Percentiles rank a stretch among this genome's conserved stretches.
Evolutionary conservation across 1,140 invertebrate genomes (phyloP).

Genomic region (Hyles euphorbiae): DNA sequence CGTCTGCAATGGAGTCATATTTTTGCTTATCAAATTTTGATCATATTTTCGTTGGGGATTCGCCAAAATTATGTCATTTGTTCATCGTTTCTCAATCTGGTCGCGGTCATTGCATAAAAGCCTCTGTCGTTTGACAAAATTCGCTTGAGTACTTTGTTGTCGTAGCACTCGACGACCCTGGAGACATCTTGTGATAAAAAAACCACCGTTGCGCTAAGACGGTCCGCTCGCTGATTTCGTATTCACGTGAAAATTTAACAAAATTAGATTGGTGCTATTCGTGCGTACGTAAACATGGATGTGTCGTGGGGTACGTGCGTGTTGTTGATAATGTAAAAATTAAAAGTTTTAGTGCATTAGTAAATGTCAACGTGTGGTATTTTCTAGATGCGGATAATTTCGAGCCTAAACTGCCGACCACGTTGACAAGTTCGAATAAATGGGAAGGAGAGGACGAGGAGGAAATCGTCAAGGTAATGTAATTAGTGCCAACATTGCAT

Average conservation of each 20-base stretch:
- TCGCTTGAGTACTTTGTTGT: conserved; percentile 58
- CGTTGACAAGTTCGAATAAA: conserved; percentile 79
- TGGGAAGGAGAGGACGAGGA: conserved; percentile 94
- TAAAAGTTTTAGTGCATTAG: conserved; percentile 20
- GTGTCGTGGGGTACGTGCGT: conserved; percentile 70
- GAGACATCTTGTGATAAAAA: conserved; percentile 73
- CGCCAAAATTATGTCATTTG: conserved; percentile 72
- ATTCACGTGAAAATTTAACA: conserved; percentile 65
- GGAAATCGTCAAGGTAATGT: conserved; percentile 86
- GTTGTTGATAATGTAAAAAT: conserved; percentile 20
- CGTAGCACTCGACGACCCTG: conserved; percentile 60
- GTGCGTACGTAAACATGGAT: conserved; percentile 61
- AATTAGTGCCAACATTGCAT: conserved; percentile 46
- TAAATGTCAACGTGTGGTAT: conserved; percentile 33
- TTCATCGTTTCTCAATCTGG: conserved; percentile 58
- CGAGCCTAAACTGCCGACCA: conserved; percentile 71
- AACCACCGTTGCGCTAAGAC: conserved; percentile 50
- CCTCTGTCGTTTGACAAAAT: conserved; percentile 70
- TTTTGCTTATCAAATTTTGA: conserved; percentile 69
- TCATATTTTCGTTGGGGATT: conserved; percentile 65
- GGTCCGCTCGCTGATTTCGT: conserved; percentile 56
- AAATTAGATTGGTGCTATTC: conserved; percentile 58
- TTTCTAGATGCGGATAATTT: conserved; percentile 74
- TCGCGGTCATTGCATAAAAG: conserved; percentile 68
- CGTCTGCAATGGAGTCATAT: conserved; percentile 75